These are phyloP conservation scores for Artibeus jamaicensis DNA, from an alignment of 2,797 vertebrate genomes.

Conservation along the genomic window DNA sequence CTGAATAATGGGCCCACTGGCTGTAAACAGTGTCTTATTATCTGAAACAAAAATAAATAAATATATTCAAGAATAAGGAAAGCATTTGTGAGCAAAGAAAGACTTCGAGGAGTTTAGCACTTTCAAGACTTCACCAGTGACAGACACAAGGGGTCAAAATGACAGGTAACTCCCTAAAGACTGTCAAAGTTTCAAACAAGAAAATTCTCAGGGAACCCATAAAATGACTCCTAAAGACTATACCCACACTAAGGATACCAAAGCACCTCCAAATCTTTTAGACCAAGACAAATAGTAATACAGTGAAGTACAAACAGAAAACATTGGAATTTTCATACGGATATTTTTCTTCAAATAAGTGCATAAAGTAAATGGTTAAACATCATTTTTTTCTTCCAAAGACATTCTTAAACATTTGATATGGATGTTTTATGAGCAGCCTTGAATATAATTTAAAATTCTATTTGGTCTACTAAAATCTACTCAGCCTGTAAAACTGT, in stretches of 20 bases:
- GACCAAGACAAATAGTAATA: neutral
- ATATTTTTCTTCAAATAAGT: neutral
- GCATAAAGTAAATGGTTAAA: neutral
- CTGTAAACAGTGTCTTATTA: neutral
- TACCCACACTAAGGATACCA: neutral
- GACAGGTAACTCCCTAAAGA: neutral
- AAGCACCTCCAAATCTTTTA: neutral
- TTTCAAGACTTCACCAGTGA: neutral
- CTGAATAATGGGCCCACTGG: neutral
- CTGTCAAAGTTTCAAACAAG: neutral
- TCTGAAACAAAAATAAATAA: neutral
- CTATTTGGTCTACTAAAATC: neutral
- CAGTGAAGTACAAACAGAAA: conserved; percentile 1
- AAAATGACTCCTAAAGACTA: neutral
- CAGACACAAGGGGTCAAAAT: neutral
- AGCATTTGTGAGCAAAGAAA: neutral
- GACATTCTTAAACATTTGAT: neutral
- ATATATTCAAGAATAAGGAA: neutral
- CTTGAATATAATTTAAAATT: neutral
- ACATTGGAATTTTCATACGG: neutral
- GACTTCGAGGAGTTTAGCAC: neutral
- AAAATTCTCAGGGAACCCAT: neutral
- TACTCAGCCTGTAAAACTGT: neutral
- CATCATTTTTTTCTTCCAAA: neutral
- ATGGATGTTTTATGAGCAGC: neutral